Conservation (phyloP, 2,888 invertebrate genomes). For the Pogonocherus hispidulus region DNA sequence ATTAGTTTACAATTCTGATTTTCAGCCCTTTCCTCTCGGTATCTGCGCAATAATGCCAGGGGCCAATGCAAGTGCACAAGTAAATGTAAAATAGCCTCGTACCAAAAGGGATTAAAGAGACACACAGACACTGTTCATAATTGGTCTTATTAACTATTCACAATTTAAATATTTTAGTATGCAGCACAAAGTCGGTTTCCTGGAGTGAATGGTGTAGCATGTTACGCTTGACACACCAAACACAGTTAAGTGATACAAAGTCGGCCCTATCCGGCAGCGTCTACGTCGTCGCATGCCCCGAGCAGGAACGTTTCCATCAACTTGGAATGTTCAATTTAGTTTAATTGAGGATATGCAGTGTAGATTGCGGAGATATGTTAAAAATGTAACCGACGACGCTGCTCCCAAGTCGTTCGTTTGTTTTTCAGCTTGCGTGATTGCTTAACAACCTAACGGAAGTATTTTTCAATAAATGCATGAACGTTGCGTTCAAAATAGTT, state of each 20-base stretch:
- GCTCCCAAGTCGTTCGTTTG: no score
- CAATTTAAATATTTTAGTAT: slow-evolving; percentile 45
- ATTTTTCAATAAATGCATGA: no score
- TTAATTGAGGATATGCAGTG: background rate
- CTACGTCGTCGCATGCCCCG: slow-evolving; percentile 2
- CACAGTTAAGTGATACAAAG: slow-evolving; percentile 23
- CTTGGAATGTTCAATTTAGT: background rate
- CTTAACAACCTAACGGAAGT: no score
- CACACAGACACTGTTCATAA: slow-evolving; percentile 41
- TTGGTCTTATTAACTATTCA: slow-evolving; percentile 45
- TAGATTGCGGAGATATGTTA: background rate
- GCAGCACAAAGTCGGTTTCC: slow-evolving; percentile 36
- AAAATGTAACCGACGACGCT: no score
- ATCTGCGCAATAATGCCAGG: no score
- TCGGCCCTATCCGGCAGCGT: background rate
- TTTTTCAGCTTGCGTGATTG: no score
- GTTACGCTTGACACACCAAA: slow-evolving; percentile 30
- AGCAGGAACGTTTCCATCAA: slow-evolving; percentile 1
- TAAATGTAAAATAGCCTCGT: slow-evolving; percentile 8
- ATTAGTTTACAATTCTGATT: background rate
- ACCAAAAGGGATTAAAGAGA: slow-evolving; percentile 4
- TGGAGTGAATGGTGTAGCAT: slow-evolving; percentile 14
- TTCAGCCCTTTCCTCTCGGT: background rate
- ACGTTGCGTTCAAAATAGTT: no score
- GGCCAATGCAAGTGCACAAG: background rate